These are phyloP conservation scores for Melinaea menophilus DNA, from an alignment of 2,888 invertebrate species.

Conservation along the genomic window DNA sequence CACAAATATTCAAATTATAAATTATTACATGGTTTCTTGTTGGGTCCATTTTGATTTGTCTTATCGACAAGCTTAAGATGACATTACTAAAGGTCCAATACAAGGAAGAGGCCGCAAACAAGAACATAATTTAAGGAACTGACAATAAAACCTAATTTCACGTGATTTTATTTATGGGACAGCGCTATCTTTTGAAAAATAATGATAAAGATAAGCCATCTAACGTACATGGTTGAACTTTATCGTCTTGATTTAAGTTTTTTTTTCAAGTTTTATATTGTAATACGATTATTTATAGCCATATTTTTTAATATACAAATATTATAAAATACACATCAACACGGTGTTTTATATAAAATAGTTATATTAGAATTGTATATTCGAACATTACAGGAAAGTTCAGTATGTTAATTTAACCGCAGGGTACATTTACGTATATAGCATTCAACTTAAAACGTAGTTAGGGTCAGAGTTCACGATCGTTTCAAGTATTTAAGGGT, in stretches of 20 bases:
- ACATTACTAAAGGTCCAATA: slow-evolving; percentile 44
- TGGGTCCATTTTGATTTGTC: slow-evolving; percentile 64
- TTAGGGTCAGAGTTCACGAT: slow-evolving; percentile 4
- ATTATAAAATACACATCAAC: neutral
- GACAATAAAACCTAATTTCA: slow-evolving; percentile 39
- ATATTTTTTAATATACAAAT: neutral
- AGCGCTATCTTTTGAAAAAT: slow-evolving; percentile 6
- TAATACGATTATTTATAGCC: neutral
- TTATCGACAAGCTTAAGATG: slow-evolving; percentile 56
- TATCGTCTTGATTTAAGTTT: slow-evolving; percentile 2
- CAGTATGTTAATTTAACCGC: no score
- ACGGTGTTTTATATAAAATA: neutral
- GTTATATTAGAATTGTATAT: neutral
- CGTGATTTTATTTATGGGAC: slow-evolving; percentile 19
- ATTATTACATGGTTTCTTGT: slow-evolving; percentile 40
- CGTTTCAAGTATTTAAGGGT: slow-evolving; percentile 14
- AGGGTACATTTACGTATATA: neutral
- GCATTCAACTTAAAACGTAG: neutral
- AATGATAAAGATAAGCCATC: slow-evolving; percentile 8
- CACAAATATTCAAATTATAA: slow-evolving; percentile 44
- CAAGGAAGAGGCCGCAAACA: slow-evolving; percentile 32
- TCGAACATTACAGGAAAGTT: no score
- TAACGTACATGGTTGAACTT: slow-evolving; percentile 7
- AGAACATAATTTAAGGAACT: slow-evolving; percentile 42
- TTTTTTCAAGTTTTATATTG: neutral